Conservation (phyloP, 2,113 vertebrate genomes). For the Pseudorectes ferrugineus region DNA sequence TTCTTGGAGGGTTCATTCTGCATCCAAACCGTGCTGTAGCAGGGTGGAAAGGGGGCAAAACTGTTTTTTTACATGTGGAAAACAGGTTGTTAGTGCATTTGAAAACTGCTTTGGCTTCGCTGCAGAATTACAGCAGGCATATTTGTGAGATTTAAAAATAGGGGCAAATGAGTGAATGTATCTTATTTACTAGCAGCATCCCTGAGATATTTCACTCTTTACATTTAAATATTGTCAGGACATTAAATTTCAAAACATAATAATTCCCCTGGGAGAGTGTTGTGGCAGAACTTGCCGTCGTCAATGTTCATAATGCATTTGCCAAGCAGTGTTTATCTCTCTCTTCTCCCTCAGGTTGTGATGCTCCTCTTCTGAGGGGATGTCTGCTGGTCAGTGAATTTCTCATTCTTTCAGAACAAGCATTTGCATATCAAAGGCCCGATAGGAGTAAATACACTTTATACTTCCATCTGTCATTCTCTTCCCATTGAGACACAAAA, state of each 20-base stretch:
- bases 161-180: background rate
- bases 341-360: constrained; percentile 21
- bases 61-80: background rate
- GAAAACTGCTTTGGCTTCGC: background rate
- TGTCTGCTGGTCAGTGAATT: constrained; percentile 71
- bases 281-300: background rate
- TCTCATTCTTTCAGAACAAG: constrained; percentile 78
- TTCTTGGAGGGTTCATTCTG: background rate
- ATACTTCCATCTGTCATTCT: constrained; percentile 74
- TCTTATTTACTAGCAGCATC: background rate
- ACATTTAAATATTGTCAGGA: background rate
- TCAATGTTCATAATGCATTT: constrained; percentile 36
- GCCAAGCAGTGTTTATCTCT: constrained; percentile 37
- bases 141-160: background rate
- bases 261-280: background rate
- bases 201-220: background rate
- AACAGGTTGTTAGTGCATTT: background rate
- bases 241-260: background rate
- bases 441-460: constrained; percentile 72
- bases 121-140: background rate
- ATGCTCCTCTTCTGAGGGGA: constrained; percentile 14
- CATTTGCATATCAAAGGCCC: constrained; percentile 85
- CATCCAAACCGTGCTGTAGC: background rate
- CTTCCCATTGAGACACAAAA: constrained; percentile 25
- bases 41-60: background rate